A percentile compares a stretch with the other conserved stretches of the same genome.
phyloP scores from a whole-genome alignment of 2,113 vertebrate species.

The Scophthalmus maximus region DNA sequence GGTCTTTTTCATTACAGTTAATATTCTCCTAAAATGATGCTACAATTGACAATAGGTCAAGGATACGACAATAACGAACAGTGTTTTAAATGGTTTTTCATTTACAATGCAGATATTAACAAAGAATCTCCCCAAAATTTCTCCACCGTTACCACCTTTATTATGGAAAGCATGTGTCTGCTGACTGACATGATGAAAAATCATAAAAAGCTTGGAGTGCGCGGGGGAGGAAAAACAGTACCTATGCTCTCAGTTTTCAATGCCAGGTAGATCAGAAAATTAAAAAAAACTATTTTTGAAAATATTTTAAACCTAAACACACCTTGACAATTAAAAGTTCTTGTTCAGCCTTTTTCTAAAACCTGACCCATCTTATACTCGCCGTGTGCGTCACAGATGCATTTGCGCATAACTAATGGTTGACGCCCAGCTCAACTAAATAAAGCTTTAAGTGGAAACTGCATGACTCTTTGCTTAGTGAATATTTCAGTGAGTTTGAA shows the following conservation, averaged over 20 bases:
- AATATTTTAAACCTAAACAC: background rate
- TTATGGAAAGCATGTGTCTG: background rate
- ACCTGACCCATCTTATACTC: constrained; percentile 30
- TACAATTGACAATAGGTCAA: background rate
- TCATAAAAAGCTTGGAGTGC: no score
- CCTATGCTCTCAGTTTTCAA: background rate
- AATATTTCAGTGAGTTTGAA: constrained; percentile 81
- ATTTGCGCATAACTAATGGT: constrained; percentile 74
- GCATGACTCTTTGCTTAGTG: constrained; percentile 65
- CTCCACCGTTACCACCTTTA: background rate
- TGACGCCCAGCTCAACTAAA: constrained; percentile 73
- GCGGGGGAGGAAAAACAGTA: no score
- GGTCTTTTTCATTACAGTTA: background rate
- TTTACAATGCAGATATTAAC: background rate
- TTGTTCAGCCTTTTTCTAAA: constrained; percentile 39
- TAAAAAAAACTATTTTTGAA: background rate
- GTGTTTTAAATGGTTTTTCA: background rate
- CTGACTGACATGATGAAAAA: no score
- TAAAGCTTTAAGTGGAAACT: constrained; percentile 76
- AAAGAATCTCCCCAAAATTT: background rate
- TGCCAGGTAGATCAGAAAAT: background rate
- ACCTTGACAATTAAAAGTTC: constrained; percentile 53
- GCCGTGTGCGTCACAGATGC: constrained; percentile 66
- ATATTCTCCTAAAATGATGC: background rate
- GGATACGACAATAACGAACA: background rate